Evolutionary conservation across 1,140 invertebrate species (phyloP).

Genomic region (Sminthurinus signatus): DNA sequence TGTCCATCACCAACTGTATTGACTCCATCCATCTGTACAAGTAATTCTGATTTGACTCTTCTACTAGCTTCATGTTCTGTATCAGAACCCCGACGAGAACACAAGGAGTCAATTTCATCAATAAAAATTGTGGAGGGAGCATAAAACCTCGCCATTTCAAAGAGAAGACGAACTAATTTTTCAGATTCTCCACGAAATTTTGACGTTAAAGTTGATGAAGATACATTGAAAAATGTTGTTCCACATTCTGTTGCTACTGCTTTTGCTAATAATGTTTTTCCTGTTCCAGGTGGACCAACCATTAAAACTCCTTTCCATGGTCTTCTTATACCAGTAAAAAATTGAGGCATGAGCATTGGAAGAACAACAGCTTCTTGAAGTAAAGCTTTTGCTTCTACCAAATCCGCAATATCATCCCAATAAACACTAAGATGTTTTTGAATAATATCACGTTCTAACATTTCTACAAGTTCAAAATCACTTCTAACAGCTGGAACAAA

Average conservation of each 20-base stretch:
- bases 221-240: slow-evolving; percentile 99
- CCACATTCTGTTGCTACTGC: slow-evolving; percentile 98
- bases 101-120: slow-evolving; percentile 98
- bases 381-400: slow-evolving; percentile 87
- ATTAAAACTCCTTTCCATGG: slow-evolving; percentile 94
- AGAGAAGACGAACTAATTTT: slow-evolving; percentile 92
- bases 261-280: slow-evolving; percentile 98
- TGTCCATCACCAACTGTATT: slow-evolving; percentile 53
- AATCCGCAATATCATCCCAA: slow-evolving; percentile 97
- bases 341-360: slow-evolving; percentile 97
- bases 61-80: slow-evolving; percentile 97
- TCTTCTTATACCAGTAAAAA: slow-evolving; percentile 90
- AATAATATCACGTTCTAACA: slow-evolving; percentile 93
- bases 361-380: slow-evolving; percentile 96
- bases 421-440: slow-evolving; percentile 95
- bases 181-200: slow-evolving; percentile 99
- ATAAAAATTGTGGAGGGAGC: slow-evolving; percentile 99
- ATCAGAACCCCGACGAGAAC: slow-evolving; percentile 89
- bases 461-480: slow-evolving; percentile 90
- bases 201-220: slow-evolving; percentile 91
- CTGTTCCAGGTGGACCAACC: slow-evolving; percentile 90
- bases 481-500: slow-evolving; percentile 79
- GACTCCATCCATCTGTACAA: slow-evolving; percentile 98
- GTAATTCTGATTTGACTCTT: slow-evolving; percentile 93
- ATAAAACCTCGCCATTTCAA: slow-evolving; percentile 99